A percentile compares a stretch with the other conserved stretches of the same genome.
These are phyloP conservation scores for Callocephalon fimbriatum DNA, from an alignment of 2,113 vertebrate genomes.

Conservation along the genomic window DNA sequence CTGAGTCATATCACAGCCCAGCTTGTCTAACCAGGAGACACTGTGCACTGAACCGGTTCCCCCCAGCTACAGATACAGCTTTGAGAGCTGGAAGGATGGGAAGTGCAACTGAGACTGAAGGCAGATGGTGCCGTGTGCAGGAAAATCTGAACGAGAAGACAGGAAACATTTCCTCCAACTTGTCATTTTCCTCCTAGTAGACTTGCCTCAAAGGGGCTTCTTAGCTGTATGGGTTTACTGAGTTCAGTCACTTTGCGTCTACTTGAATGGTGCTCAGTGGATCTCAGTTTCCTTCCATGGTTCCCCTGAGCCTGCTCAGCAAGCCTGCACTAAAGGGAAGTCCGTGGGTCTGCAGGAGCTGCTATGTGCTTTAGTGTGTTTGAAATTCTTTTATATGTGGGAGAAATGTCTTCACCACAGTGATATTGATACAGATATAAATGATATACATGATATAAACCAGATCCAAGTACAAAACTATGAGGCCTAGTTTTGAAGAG, in stretches of 20 bases:
- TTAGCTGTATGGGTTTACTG: not conserved
- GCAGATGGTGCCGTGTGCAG: rapidly evolving
- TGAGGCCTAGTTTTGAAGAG: not conserved
- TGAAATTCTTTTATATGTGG: not conserved
- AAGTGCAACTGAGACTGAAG: not conserved
- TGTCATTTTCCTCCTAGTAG: not conserved
- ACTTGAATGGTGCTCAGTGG: not conserved
- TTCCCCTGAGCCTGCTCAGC: not conserved
- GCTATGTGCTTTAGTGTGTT: not conserved
- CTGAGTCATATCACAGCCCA: not conserved
- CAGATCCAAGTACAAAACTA: not conserved
- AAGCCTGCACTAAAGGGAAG: not conserved
- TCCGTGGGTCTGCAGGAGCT: not conserved
- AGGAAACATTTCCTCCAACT: not conserved
- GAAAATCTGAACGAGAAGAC: not conserved
- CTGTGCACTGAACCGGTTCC: not conserved
- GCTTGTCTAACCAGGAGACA: not conserved
- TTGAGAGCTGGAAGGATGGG: not conserved
- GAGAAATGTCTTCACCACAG: not conserved
- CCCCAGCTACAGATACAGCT: not conserved
- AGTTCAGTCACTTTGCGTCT: not conserved
- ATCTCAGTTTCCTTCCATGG: not conserved
- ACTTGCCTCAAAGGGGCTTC: not conserved
- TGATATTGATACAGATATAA: not conserved
- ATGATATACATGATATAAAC: not conserved